These are phyloP conservation scores for Arctocebus calabarensis DNA, from an alignment of 2,797 vertebrate genomes.

Conservation along the genomic window DNA sequence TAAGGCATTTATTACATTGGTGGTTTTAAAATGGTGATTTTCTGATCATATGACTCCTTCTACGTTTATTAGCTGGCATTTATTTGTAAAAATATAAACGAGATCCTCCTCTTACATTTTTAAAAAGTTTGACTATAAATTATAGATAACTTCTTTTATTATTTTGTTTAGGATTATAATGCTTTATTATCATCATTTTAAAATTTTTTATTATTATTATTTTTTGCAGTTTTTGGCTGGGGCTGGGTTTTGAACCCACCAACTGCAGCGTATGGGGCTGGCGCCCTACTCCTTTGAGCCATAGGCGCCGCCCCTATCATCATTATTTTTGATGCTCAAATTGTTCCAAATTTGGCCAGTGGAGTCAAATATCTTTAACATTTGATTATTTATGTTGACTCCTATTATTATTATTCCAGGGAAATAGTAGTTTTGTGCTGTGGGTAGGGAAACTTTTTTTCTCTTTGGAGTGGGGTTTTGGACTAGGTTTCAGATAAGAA, in stretches of 20 bases:
- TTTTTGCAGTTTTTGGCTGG: too few relatives aligned
- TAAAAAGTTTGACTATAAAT: neutral
- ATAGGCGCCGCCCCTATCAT: too few relatives aligned
- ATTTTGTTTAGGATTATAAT: neutral
- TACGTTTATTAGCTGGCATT: constrained; percentile 11
- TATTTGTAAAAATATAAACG: neutral
- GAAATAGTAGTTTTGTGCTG: neutral
- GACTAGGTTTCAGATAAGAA: neutral
- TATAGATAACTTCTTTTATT: constrained; percentile 15
- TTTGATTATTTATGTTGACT: constrained; percentile 1
- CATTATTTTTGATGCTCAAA: neutral
- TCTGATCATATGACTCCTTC: neutral
- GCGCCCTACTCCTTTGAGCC: too few relatives aligned
- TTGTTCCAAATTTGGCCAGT: neutral
- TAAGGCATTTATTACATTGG: neutral
- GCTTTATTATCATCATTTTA: too few relatives aligned
- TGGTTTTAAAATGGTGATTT: neutral
- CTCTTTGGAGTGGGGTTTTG: neutral
- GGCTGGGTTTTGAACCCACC: too few relatives aligned
- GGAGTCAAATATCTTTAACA: neutral
- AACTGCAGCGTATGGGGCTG: too few relatives aligned
- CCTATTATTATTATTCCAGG: neutral
- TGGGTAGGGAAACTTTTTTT: neutral
- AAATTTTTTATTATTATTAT: too few relatives aligned
- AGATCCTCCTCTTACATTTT: neutral